A percentile compares a stretch with the other conserved stretches of the same genome.
phyloP scores from a whole-genome alignment of 2,888 invertebrate genomes.

The Synanthedon andrenaeformis region DNA sequence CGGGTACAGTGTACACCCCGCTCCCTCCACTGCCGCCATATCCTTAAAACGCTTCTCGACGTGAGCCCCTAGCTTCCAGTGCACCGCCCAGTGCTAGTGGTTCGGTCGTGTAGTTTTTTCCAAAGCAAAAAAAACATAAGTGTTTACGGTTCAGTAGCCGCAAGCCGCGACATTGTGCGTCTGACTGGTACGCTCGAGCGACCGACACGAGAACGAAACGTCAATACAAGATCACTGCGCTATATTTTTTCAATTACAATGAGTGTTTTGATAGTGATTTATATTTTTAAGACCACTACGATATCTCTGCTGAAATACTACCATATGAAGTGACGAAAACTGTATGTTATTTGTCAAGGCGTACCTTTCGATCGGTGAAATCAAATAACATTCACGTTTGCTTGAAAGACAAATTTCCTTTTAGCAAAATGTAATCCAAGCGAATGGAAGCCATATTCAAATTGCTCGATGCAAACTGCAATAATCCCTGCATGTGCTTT shows the following conservation, averaged over 20 bases:
- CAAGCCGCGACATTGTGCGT: constrained; percentile 29
- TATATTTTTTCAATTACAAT: not conserved
- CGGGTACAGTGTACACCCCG: constrained; percentile 6
- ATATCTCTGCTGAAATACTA: not conserved
- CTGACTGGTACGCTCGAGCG: constrained; percentile 32
- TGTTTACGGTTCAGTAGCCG: constrained; percentile 28
- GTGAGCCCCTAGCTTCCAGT: constrained; percentile 12
- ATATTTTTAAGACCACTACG: not conserved
- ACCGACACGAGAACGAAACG: constrained; percentile 36
- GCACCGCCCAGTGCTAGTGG: constrained; percentile 25
- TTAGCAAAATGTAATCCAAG: too few species aligned
- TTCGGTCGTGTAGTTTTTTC: constrained; percentile 23
- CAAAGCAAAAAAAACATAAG: constrained; percentile 42
- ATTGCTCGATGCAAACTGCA: constrained; percentile 1
- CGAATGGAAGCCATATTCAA: not conserved
- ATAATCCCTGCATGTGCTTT: not conserved
- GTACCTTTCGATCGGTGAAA: too few species aligned
- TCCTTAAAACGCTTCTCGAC: not conserved
- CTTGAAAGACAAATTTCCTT: too few species aligned
- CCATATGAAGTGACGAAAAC: too few species aligned
- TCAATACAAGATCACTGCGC: constrained; percentile 38
- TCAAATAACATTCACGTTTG: too few species aligned
- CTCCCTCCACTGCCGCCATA: constrained; percentile 8
- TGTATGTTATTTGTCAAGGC: too few species aligned
- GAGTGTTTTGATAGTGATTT: not conserved